Evolutionary conservation across 1,140 invertebrate genomes (phyloP).

Genomic region (Elymnias hypermnestra): DNA sequence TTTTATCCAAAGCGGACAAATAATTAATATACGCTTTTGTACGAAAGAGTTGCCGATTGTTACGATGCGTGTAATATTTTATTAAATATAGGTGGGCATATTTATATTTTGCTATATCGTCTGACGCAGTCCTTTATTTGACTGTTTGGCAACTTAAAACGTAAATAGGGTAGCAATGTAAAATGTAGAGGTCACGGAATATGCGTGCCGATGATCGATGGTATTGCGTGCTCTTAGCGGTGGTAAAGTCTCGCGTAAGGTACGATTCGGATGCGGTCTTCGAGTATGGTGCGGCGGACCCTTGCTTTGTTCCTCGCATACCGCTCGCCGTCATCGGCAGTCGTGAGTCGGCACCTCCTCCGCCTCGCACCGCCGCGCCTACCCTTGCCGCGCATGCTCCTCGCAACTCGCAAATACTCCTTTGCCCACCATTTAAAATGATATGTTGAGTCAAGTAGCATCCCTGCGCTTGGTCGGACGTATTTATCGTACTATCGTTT

Average conservation of each 20-base stretch:
- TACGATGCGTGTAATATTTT: too few relatives aligned
- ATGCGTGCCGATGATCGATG: slow-evolving; percentile 65
- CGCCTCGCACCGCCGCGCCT: slow-evolving; percentile 55
- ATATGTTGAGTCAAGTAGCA: slow-evolving; percentile 26
- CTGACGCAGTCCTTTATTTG: too few relatives aligned
- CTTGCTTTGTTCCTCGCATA: slow-evolving; percentile 51
- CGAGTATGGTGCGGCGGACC: slow-evolving; percentile 34
- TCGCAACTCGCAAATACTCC: slow-evolving; percentile 37
- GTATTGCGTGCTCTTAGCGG: slow-evolving; percentile 50
- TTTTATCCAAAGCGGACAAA: too few relatives aligned
- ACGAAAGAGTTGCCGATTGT: too few relatives aligned
- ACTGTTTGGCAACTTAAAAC: background rate
- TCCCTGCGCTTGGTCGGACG: background rate
- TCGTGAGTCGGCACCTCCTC: slow-evolving; percentile 37
- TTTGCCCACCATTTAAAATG: slow-evolving; percentile 46
- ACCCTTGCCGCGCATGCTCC: slow-evolving; percentile 53
- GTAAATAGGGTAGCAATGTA: slow-evolving; percentile 28
- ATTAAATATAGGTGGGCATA: too few relatives aligned
- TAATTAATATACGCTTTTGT: too few relatives aligned
- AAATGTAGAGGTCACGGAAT: slow-evolving; percentile 36
- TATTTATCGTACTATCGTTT: background rate
- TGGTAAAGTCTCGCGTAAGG: slow-evolving; percentile 42
- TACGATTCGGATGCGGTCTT: slow-evolving; percentile 34
- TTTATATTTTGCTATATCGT: too few relatives aligned
- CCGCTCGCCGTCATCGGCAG: slow-evolving; percentile 20